phyloP scores from a whole-genome alignment of 1,140 invertebrate species.

The Hylyphantes graminicola region DNA sequence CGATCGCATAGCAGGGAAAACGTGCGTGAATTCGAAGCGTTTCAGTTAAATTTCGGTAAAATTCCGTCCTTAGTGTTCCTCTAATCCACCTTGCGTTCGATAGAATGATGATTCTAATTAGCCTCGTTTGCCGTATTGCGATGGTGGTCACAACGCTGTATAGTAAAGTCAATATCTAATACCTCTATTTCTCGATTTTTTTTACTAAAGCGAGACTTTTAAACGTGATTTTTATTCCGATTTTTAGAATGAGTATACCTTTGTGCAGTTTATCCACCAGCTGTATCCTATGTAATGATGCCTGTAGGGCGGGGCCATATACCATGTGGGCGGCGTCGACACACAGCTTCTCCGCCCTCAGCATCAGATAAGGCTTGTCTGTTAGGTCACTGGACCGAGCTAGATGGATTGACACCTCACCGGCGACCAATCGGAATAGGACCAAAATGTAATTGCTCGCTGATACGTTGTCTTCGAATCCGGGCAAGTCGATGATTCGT shows the following conservation, averaged over 20 bases:
- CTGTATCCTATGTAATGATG: slow-evolving; percentile 77
- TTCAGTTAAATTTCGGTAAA: too few species aligned
- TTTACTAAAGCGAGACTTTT: too few species aligned
- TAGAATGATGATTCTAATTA: too few species aligned
- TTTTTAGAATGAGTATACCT: slow-evolving; percentile 66
- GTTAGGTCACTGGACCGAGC: slow-evolving; percentile 75
- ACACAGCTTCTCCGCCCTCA: slow-evolving; percentile 77
- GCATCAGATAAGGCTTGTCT: slow-evolving; percentile 81
- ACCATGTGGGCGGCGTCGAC: slow-evolving; percentile 82
- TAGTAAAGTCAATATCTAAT: neutral
- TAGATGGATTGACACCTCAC: slow-evolving; percentile 74
- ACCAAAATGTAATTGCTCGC: slow-evolving; percentile 80
- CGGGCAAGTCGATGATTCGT: slow-evolving; percentile 79
- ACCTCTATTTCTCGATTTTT: too few species aligned
- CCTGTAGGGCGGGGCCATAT: slow-evolving; percentile 81
- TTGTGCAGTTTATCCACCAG: slow-evolving; percentile 85
- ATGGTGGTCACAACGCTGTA: too few species aligned
- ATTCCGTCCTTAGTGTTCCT: too few species aligned
- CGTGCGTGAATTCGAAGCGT: too few species aligned
- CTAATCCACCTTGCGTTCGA: too few species aligned
- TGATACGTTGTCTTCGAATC: slow-evolving; percentile 86
- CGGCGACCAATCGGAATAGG: slow-evolving; percentile 78
- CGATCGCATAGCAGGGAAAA: too few species aligned
- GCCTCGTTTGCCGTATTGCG: too few species aligned
- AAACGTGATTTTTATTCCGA: too few species aligned